These are phyloP conservation scores for Craniophora ligustri DNA, from an alignment of 2,888 invertebrate species.

Conservation along the genomic window DNA sequence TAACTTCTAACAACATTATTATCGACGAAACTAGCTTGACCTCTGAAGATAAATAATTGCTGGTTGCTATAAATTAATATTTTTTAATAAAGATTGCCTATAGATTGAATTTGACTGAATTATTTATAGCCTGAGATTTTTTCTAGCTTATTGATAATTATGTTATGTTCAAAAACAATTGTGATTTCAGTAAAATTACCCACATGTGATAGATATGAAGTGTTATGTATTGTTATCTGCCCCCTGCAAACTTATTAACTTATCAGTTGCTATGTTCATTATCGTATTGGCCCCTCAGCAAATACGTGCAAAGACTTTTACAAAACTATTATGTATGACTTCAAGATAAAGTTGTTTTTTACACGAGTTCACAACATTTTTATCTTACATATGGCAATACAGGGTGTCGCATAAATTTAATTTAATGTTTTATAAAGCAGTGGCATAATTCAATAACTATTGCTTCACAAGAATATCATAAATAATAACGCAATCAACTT, in stretches of 20 bases:
- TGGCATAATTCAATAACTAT: conserved; percentile 11
- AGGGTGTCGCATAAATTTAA: conserved; percentile 30
- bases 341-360: conserved; percentile 63
- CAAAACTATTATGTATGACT: conserved; percentile 54
- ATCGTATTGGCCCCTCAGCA: conserved; percentile 50
- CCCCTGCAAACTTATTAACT: conserved; percentile 67
- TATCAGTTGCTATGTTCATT: conserved; percentile 64
- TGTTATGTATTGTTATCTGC: conserved; percentile 64
- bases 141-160: too few relatives aligned
- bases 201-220: conserved; percentile 39
- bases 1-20: neutral
- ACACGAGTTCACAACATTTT: conserved; percentile 14
- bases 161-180: conserved; percentile 3
- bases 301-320: conserved; percentile 60
- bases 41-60: neutral
- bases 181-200: conserved; percentile 17
- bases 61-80: neutral
- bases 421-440: conserved; percentile 12
- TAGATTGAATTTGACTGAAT: neutral
- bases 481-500: conserved; percentile 15
- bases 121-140: neutral
- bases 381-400: conserved; percentile 20
- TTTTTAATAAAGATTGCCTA: too few relatives aligned
- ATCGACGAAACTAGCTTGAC: conserved; percentile 2
- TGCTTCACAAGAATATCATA: neutral